These are phyloP conservation scores for Tricholaema leucomelas DNA, from an alignment of 2,113 vertebrate genomes.

Conservation along the genomic window DNA sequence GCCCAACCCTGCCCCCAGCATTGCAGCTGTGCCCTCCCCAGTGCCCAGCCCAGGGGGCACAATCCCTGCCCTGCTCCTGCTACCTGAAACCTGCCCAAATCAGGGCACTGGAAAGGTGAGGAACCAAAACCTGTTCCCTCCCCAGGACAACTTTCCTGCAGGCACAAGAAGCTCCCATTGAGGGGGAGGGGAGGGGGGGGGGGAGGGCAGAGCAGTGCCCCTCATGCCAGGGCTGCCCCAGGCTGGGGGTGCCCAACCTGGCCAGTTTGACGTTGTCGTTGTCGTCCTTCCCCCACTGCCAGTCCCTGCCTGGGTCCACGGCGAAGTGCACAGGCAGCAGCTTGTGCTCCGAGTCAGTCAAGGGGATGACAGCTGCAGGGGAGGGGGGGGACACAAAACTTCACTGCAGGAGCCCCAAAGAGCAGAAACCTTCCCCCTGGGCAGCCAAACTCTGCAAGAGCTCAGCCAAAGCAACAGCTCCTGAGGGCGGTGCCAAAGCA, in stretches of 20 bases:
- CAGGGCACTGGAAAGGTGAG: fast-evolving
- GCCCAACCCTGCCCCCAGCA: too few species aligned
- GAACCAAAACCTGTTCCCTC: not conserved
- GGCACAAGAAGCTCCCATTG: not conserved
- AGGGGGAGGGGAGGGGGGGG: too few species aligned
- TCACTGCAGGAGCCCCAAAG: fast-evolving
- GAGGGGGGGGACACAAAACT: not conserved
- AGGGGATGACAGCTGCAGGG: constrained; percentile 89
- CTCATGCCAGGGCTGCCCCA: fast-evolving
- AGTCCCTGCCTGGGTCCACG: constrained; percentile 92
- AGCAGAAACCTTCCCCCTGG: fast-evolving
- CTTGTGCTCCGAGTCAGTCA: constrained; percentile 94
- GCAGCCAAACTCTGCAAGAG: not conserved
- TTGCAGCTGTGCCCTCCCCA: too few species aligned
- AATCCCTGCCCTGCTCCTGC: not conserved
- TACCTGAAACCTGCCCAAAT: fast-evolving
- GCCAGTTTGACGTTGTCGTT: constrained; percentile 89
- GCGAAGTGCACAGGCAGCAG: constrained; percentile 96
- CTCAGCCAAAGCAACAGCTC: not conserved
- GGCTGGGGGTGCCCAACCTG: constrained; percentile 71
- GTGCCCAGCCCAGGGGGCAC: not conserved
- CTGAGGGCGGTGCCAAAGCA: fast-evolving
- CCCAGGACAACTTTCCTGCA: not conserved
- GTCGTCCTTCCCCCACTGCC: constrained; percentile 96
- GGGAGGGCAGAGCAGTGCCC: not conserved